Conservation (phyloP, 2,888 invertebrate species). For the Trichogramma evanescens region DNA sequence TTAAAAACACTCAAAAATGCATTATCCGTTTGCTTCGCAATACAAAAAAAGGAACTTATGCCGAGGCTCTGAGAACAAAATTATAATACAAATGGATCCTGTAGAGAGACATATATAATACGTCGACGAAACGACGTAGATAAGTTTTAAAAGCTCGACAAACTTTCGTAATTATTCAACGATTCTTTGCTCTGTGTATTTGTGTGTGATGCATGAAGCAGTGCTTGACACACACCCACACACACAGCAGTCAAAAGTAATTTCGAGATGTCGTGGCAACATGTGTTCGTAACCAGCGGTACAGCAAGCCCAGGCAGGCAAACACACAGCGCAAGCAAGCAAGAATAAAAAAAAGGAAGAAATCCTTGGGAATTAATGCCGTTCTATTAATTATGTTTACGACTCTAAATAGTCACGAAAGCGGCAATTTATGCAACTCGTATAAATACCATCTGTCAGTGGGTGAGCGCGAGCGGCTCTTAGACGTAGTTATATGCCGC, state of each 20-base stretch:
- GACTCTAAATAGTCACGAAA: constrained; percentile 40
- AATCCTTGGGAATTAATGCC: constrained; percentile 44
- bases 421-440: constrained; percentile 35
- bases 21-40: neutral
- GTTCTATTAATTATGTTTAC: constrained; percentile 46
- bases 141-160: constrained; percentile 21
- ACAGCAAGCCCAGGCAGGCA: no score
- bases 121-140: constrained; percentile 2
- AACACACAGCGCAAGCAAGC: no score
- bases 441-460: constrained; percentile 22
- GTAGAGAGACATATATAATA: neutral
- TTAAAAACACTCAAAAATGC: neutral
- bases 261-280: constrained; percentile 37
- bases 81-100: no score
- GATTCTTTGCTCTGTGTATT: constrained; percentile 27
- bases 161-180: constrained; percentile 47
- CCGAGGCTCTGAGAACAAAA: no score
- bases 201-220: constrained; percentile 30
- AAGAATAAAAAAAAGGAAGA: constrained; percentile 19
- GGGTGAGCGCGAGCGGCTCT: neutral
- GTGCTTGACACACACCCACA: constrained; percentile 2
- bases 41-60: neutral
- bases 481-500: no score
- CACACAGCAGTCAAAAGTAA: no score
- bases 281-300: constrained; percentile 31